These are phyloP conservation scores for Hypomesus transpacificus DNA, from an alignment of 2,113 vertebrate genomes.

Conservation along the genomic window DNA sequence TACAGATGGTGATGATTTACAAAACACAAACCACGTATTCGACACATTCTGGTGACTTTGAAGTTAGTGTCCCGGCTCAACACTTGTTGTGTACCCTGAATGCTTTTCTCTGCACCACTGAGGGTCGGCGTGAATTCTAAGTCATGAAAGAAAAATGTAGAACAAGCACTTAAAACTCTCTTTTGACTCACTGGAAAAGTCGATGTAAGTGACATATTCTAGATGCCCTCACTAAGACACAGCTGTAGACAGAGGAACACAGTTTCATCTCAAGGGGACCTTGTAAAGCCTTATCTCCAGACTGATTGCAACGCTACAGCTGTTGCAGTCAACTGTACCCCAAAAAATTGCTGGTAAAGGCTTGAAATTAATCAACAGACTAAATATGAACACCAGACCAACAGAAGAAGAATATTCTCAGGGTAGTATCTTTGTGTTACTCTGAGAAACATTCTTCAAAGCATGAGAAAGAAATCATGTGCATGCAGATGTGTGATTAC, in stretches of 20 bases:
- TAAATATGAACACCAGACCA: too few species aligned
- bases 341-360: not conserved
- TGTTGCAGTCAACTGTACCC: not conserved
- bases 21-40: slow-evolving; percentile 17
- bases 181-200: not conserved
- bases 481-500: not conserved
- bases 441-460: not conserved
- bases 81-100: not conserved
- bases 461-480: slow-evolving; percentile 7
- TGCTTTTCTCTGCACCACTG: not conserved
- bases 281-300: not conserved
- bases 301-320: not conserved
- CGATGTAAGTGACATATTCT: not conserved
- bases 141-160: not conserved
- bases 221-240: not conserved
- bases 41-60: not conserved
- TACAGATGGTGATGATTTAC: slow-evolving; percentile 25
- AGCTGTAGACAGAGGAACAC: not conserved
- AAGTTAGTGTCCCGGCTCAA: not conserved
- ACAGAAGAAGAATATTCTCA: not conserved
- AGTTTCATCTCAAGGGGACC: not conserved
- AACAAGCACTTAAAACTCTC: not conserved
- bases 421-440: not conserved
- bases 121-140: not conserved
- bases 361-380: too few species aligned